Base-by-base conservation (phyloP, 2,113 vertebrate species). In the Cephalopterus ornatus region DNA sequence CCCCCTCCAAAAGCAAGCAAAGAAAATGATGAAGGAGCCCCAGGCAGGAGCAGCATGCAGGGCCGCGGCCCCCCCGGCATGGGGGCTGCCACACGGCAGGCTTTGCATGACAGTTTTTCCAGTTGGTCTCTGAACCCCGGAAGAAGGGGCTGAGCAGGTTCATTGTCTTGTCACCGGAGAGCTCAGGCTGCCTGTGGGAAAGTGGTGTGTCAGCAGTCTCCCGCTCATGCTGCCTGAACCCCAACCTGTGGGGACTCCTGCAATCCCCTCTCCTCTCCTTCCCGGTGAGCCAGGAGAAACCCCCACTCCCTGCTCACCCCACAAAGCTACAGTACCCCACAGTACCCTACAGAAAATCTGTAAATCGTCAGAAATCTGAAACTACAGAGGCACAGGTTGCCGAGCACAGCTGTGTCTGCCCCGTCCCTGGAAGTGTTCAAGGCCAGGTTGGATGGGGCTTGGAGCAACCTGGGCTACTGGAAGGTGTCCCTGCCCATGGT, bases 21-120 rank as follows among this genome's bases (percentile, higher is more conserved):
- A 90, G 62, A 76, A 77, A 85, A 75, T 16, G 85, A 32, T 10
- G 49, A 80, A 86, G 89, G 82, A 61, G 53, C 85, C 83, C 87
- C 33, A 1, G 46, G n/a, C 84, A 56, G 1, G 13, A 95, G 77
- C 82, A 53, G 84, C 91, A 91, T 94, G 93, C 72, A 14, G 95
- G 95, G 94, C 90, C 63, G 14, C 86, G 94, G 94, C 26, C 86
- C 58, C 62, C 85, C 4, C 4, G 8, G 61, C 28, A 18, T 42
- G 16, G 68, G 85, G 65, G 81, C 58, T 93, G 91, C 81, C 81
- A 0, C 68, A 1, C 3, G 33, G 61, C 88, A 88, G 91, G 84
- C 85, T 95, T 96, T 97, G 97, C 96, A 96, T 96, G 97, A 96
- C 94, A 96, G 95, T 96, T 97, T 97, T 77, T 93, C 76, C 66